A percentile compares a stretch with the other conserved stretches of the same genome.
phyloP scores from a whole-genome alignment of 2,797 vertebrate genomes.

The Danio kyathit region DNA sequence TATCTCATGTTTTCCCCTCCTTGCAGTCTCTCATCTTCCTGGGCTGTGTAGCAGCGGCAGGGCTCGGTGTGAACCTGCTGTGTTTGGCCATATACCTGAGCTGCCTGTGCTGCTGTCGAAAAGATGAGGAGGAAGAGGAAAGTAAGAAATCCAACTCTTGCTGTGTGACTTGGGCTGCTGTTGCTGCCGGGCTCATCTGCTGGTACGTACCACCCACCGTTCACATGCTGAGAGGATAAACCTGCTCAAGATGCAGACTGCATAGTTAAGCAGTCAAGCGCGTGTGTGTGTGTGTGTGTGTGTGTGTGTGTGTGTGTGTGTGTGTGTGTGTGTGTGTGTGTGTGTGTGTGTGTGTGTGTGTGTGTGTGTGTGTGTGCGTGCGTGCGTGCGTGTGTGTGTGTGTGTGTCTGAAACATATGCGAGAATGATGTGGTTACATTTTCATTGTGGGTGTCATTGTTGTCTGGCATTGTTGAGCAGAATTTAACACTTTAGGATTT shows the following conservation, averaged over 20 bases:
- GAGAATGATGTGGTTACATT: background rate
- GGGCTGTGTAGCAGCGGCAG: constrained; percentile 85
- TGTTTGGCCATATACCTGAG: constrained; percentile 87
- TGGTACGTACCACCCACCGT: constrained; percentile 82
- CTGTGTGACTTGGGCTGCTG: constrained; percentile 92
- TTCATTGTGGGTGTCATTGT: background rate
- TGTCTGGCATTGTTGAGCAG: background rate
- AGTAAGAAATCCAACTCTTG: constrained; percentile 86
- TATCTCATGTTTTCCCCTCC: background rate
- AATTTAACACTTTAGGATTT: too few species aligned
- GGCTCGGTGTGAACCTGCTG: constrained; percentile 91
- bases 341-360: too few species aligned
- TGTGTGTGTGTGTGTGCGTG: too few species aligned
- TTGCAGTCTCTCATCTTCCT: constrained; percentile 89
- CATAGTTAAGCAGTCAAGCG: background rate
- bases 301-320: too few species aligned
- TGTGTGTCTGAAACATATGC: background rate
- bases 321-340: too few species aligned
- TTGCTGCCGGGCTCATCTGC: constrained; percentile 88
- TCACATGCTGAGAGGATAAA: constrained; percentile 6
- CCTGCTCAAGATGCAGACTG: background rate
- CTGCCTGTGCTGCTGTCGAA: constrained; percentile 87
- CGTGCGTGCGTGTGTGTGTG: too few species aligned
- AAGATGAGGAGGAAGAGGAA: constrained; percentile 79
- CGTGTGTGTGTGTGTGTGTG: background rate